phyloP scores from a whole-genome alignment of 2,113 vertebrate genomes.

The Chloropsis cyanopogon region DNA sequence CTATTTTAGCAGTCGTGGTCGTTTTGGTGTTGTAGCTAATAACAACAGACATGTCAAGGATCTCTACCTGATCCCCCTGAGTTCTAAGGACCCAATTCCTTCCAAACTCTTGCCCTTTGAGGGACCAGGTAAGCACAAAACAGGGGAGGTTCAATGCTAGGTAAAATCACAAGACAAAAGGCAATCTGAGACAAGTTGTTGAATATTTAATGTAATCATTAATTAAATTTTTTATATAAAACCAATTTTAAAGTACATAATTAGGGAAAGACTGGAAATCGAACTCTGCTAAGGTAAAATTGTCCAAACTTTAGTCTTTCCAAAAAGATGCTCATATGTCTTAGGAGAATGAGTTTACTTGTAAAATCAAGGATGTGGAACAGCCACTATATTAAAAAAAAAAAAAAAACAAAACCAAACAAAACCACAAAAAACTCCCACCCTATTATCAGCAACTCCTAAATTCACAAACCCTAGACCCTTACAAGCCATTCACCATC shows the following conservation, averaged over 20 bases:
- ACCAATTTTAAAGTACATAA: not conserved
- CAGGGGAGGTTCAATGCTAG: conserved; percentile 39
- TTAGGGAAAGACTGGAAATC: not conserved
- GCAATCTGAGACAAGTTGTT: not conserved
- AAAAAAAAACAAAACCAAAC: no score
- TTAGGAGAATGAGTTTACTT: not conserved
- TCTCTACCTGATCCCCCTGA: conserved; percentile 93
- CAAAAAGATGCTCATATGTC: not conserved
- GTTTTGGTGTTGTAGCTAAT: conserved; percentile 95
- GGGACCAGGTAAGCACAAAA: conserved; percentile 90
- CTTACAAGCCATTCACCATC: not conserved
- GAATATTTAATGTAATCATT: not conserved
- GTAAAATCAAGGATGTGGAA: not conserved
- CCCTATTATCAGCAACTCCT: not conserved
- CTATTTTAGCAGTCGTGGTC: conserved; percentile 96
- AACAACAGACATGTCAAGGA: conserved; percentile 92
- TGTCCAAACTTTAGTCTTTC: not conserved
- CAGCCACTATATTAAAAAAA: not conserved
- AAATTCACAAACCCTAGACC: not conserved
- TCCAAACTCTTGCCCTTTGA: conserved; percentile 92
- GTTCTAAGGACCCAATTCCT: conserved; percentile 88
- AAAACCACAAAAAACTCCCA: not conserved
- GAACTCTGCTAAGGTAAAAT: not conserved
- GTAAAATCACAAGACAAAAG: not conserved
- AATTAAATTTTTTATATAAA: not conserved